Conservation (phyloP, 2,113 vertebrate species). For the Pelecanoides urinatrix region DNA sequence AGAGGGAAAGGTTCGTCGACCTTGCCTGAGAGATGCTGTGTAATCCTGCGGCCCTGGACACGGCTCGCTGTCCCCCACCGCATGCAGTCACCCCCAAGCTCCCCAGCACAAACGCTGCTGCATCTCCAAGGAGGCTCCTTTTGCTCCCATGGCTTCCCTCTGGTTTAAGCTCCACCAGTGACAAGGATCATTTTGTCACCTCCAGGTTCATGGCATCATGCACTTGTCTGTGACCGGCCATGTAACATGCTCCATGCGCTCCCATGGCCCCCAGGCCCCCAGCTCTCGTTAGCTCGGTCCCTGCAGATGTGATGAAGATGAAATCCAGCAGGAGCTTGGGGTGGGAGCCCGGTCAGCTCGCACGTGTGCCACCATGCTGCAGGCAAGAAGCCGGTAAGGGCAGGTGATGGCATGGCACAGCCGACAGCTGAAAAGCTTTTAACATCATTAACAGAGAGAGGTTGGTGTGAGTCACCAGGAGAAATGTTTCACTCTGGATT, state of each 20-base stretch:
- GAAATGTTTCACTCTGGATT: background rate
- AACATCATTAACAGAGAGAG: background rate
- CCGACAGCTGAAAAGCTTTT: background rate
- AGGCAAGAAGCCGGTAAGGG: background rate
- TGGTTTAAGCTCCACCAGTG: accelerated
- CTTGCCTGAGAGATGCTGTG: background rate
- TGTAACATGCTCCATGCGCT: accelerated
- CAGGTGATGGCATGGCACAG: background rate
- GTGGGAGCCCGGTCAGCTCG: accelerated
- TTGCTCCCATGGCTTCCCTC: background rate
- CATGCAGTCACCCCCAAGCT: background rate
- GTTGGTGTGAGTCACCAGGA: constrained; percentile 4
- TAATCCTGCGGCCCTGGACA: background rate
- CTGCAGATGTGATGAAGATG: background rate
- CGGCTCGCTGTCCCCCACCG: background rate
- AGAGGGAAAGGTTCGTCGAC: background rate
- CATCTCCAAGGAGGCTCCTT: background rate
- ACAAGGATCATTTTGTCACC: background rate
- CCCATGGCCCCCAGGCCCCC: background rate
- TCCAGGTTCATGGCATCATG: accelerated
- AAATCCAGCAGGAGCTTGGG: background rate
- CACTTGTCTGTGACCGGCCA: background rate
- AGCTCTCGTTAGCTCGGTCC: accelerated
- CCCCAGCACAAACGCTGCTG: background rate
- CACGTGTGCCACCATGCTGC: background rate